Base-by-base conservation (phyloP, 2,888 invertebrate species). In the Diaphora mendica region DNA sequence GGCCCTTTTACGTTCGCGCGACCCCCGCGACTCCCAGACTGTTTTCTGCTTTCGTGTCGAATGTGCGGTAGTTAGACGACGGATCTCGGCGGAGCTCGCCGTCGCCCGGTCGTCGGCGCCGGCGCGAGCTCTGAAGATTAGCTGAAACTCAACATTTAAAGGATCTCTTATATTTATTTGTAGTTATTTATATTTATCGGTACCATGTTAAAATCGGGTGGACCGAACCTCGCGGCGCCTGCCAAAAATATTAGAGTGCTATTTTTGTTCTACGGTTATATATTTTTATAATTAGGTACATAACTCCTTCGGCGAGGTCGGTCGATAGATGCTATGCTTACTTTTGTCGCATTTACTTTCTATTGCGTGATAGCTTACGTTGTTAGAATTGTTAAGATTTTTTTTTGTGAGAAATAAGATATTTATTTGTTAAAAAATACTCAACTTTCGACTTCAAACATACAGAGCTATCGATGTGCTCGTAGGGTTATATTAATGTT, bases 161-260 rank as follows among this genome's bases (percentile, higher is more conserved):
- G 83, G 91, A 92, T 92, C 91, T 92, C 91, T 87, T 85, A 82
- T 84, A 84, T 84, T 88, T 87, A 87, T 87, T 85, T 83, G 85
- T 86, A 83, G 84, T 82, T 64, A 79, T 78, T 81, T 75, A 79
- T 70, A 62, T 79, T 79, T 84, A 79, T 82, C 80, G 81, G 80
- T 85, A 85, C 82, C 80, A 81, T 82, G 76, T 75, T 75, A 74
- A 75, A 79, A 67, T 77, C 77, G 66, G 78, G 74, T 74, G 82
- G 74, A 72, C 68, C 74, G 67, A 72, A 65, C 70, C 72, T 68
- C 33, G 69, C 65, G 76, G 79, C 74, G 74, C 79, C 84, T 78
- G 71, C 82, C 77, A 84, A 82, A 84, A 84, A 84, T 82, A 77
- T 79, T 76, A 82, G 78, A 78, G 84, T 83, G 82, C 83, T 84